These are phyloP conservation scores for Neria commutata DNA, from an alignment of 2,888 invertebrate genomes.

Conservation along the genomic window DNA sequence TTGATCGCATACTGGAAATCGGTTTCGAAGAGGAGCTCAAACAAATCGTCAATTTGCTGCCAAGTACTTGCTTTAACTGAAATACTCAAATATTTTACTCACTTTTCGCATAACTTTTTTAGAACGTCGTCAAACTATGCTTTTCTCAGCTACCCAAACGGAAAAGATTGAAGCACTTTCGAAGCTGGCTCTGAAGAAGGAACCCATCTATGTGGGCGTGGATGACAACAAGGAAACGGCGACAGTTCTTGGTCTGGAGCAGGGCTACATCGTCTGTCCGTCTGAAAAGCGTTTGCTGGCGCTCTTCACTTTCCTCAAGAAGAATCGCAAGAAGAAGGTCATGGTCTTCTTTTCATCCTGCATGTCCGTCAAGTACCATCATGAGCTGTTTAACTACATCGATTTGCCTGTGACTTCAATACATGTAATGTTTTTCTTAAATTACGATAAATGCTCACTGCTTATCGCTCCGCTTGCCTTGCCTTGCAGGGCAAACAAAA, in stretches of 20 bases:
- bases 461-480: background rate
- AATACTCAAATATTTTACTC: no score
- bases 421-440: slow-evolving; percentile 76
- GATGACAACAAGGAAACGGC: slow-evolving; percentile 85
- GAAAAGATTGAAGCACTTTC: slow-evolving; percentile 89
- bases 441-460: background rate
- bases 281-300: slow-evolving; percentile 93
- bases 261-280: slow-evolving; percentile 93
- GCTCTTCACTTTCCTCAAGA: slow-evolving; percentile 97
- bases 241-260: slow-evolving; percentile 81
- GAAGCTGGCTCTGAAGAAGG: slow-evolving; percentile 87
- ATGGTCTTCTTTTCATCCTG: slow-evolving; percentile 98
- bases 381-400: slow-evolving; percentile 95
- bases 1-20: slow-evolving; percentile 95
- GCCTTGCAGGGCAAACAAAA: slow-evolving; percentile 95
- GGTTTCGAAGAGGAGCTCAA: slow-evolving; percentile 98
- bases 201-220: slow-evolving; percentile 93
- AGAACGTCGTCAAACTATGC: slow-evolving; percentile 95
- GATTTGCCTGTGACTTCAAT: slow-evolving; percentile 95
- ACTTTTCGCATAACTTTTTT: no score
- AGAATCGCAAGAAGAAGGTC: slow-evolving; percentile 92
- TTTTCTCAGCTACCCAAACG: slow-evolving; percentile 96
- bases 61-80: slow-evolving; percentile 71
- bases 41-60: slow-evolving; percentile 88
- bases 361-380: slow-evolving; percentile 95